Evolutionary conservation across 2,797 vertebrate species (phyloP), one percentile per base, ranked within the genome.

Genomic region (Phyllotis vaccarum): DNA sequence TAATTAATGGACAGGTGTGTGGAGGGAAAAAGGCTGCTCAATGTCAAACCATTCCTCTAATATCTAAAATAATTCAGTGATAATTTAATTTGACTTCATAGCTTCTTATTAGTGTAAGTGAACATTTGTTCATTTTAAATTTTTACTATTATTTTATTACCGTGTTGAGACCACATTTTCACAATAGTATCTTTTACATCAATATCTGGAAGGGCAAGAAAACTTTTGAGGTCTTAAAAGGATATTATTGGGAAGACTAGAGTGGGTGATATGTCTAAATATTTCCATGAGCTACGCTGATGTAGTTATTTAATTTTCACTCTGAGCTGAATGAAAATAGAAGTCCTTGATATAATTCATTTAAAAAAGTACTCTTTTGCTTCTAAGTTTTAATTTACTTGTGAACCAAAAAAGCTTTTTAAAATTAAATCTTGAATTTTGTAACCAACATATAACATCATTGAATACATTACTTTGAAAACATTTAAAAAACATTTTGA

Each of bases 381-480:
- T 76, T 76, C 2, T 49, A 46, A 27, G 24, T 24, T 82, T 58
- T 80, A 75, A 60, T 76, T 93, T 91, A 68, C 2, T 19, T 14
- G 46, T 17, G 6, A 86, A 4, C 13, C 9, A 54, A 64, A 64
- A 22, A 37, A 1, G 1, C 7, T 29, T 86, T 88, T 81, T 13
- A 78, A 49, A 49, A 49, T 89, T 54, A 89, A 58, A 40, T 86
- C 62, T 13, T 93, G 16, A 64, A 19, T 62, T 29, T 64, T 83
- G 16, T 93, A 31, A 22, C 34, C 34, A 37, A 66, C 12, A 58
- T 76, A 19, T 21, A 81, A 37, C 34, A 52, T 66, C 75, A 70
- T 12, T 68, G 10, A 93, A 46, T 2, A 54, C 37, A 89, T 34
- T 16, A 88, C 21, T 93, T 95, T 91, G 31, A 64, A 95, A 88